Conservation (phyloP, 2,888 invertebrate genomes). For the Plebejus melissa region DNA sequence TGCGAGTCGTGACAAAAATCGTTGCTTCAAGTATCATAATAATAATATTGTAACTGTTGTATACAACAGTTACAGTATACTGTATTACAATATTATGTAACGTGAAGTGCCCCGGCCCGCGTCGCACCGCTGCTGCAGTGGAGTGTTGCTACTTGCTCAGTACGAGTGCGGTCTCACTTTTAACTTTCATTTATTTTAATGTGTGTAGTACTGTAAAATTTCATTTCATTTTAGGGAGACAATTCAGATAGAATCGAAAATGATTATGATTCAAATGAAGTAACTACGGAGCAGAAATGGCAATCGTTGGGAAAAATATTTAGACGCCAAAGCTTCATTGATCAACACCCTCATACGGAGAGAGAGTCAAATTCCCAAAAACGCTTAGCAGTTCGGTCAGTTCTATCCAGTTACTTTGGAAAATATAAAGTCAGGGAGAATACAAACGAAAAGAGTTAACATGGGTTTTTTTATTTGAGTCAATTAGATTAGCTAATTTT, state of each 20-base stretch:
- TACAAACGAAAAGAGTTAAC: background rate
- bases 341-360: conserved; percentile 55
- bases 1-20: too few relatives aligned
- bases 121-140: too few relatives aligned
- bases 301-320: conserved; percentile 73
- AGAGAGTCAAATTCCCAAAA: conserved; percentile 60
- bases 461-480: background rate
- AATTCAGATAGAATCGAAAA: conserved; percentile 58
- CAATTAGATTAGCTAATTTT: too few relatives aligned
- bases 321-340: conserved; percentile 65
- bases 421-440: conserved; percentile 48
- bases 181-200: background rate
- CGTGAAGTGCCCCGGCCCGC: too few relatives aligned
- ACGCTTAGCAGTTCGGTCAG: conserved; percentile 63
- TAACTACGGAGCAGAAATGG: conserved; percentile 69
- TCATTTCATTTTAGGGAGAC: conserved; percentile 56
- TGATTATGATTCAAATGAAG: conserved; percentile 59
- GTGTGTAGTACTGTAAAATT: too few relatives aligned
- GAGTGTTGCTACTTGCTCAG: too few relatives aligned
- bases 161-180: too few relatives aligned
- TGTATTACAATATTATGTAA: too few relatives aligned
- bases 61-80: too few relatives aligned
- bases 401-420: conserved; percentile 66
- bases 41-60: too few relatives aligned
- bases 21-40: too few relatives aligned